phyloP scores from a whole-genome alignment of 2,797 vertebrate genomes.

The Loriculus beryllinus region DNA sequence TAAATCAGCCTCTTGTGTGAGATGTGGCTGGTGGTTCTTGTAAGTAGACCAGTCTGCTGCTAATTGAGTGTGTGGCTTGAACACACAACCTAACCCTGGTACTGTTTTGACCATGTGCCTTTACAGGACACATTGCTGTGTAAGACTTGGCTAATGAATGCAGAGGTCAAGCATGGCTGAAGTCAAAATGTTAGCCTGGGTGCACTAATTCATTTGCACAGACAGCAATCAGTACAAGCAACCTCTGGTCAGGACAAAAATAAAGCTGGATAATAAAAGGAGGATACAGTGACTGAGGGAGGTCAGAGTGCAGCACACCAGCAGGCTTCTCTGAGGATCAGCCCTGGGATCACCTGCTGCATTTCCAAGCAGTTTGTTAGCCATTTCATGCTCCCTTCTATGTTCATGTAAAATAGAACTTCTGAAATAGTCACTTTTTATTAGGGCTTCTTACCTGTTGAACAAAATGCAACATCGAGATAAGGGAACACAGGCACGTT shows the following conservation, averaged over 20 bases:
- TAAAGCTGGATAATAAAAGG: background rate
- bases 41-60: background rate
- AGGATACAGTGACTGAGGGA: background rate
- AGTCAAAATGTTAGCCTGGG: background rate
- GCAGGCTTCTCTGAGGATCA: background rate
- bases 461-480: background rate
- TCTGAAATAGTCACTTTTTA: conserved; percentile 40
- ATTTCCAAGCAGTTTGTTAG: background rate
- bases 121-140: background rate
- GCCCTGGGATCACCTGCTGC: background rate
- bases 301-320: rapidly evolving
- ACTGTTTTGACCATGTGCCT: background rate
- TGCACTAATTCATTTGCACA: background rate
- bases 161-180: background rate
- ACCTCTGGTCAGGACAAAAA: background rate
- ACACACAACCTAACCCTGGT: background rate
- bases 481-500: background rate
- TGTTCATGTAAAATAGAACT: conserved; percentile 40
- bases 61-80: background rate
- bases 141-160: background rate
- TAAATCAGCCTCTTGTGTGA: background rate
- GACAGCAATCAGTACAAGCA: background rate
- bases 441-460: conserved; percentile 15
- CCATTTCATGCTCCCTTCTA: background rate
- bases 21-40: rapidly evolving